Base-by-base conservation (phyloP, 1,140 invertebrate species). In the Oscheius sp. region DNA sequence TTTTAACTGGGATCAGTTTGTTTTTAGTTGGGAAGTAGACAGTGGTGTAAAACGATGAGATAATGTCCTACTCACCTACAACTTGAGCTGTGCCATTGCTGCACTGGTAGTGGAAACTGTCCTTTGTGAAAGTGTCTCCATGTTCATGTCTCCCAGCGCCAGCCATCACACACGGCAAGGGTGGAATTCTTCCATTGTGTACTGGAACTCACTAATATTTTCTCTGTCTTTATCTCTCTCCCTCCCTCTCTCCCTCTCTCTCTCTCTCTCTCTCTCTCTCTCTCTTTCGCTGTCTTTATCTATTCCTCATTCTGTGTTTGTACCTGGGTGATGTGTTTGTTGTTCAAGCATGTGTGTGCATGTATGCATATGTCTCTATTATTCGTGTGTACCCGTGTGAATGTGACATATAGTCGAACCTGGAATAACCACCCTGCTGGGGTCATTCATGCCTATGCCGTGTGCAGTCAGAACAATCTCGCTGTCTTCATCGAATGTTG, bases 71-170 rank as follows among this genome's bases (percentile, higher is more conserved):
- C 75, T 66, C 20, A 82, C 81, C 81, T 55, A 83, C 83, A 46
- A 83, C 81, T 63, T 83, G 83, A 20, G 83, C 81, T 20, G 81
- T 83, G 29, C 81, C 81, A 72, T 83, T 83, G 35, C 75, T 79
- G 62, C 81, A 83, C 26, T 64, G 77, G 55, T 83, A 83, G 52
- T 83, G 81, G 66, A 83, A 83, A 32, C 81, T 83, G 26, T 78
- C 79, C 68, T 84, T 84, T n/a, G 81, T 81, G 68, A 83, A 83
- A 23, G 81, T 83, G 36, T 81, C 78, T 26, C 83, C 83, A 62
- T 83, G 81, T 61, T 85, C 81, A 66, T 77, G 79, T 13, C 75
- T 80, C n/a, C 83, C 81, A 15, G 77, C 71, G 32, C 76, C 75
- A 23, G 76, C 52, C 29, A 84, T 62, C 28, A 83, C 63, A 65